Percentiles rank a stretch among this genome's conserved stretches.
Evolutionary conservation across 2,113 vertebrate species (phyloP).

Genomic region (Marmota flaviventris): DNA sequence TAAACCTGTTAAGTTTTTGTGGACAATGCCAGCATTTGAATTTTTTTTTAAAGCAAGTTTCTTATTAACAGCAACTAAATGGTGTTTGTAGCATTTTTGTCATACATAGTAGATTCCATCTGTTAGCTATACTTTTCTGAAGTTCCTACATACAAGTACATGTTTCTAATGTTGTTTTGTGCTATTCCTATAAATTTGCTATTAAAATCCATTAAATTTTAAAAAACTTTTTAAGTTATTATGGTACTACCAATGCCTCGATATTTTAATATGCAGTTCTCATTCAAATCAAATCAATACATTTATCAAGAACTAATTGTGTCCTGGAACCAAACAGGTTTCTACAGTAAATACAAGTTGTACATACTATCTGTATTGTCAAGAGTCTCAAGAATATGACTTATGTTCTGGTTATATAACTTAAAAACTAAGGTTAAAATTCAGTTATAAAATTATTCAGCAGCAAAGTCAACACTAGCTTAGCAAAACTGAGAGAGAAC

Average conservation of each 20-base stretch:
- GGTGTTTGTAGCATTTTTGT: constrained; percentile 91
- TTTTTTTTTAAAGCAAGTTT: constrained; percentile 90
- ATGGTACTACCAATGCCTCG: neutral
- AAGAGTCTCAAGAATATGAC: constrained; percentile 29
- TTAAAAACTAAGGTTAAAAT: constrained; percentile 50
- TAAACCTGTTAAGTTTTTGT: neutral
- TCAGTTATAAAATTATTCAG: constrained; percentile 30
- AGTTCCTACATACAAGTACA: neutral
- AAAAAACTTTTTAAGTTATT: constrained; percentile 37
- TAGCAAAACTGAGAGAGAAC: constrained; percentile 52
- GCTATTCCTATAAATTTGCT: neutral
- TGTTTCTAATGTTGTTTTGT: neutral
- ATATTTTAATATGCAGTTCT: constrained; percentile 55
- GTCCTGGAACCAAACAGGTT: constrained; percentile 9
- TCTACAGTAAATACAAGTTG: constrained; percentile 48
- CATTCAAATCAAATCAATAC: constrained; percentile 61
- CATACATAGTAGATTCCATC: constrained; percentile 88
- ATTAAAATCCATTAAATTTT: neutral
- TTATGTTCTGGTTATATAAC: neutral
- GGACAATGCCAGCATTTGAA: neutral
- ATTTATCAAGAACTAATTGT: constrained; percentile 60
- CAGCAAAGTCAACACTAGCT: constrained; percentile 43
- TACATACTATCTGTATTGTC: neutral
- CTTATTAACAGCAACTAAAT: constrained; percentile 90
- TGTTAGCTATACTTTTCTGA: constrained; percentile 89